Conservation (phyloP, 2,888 invertebrate genomes). For the Monoplex corrugatus region DNA sequence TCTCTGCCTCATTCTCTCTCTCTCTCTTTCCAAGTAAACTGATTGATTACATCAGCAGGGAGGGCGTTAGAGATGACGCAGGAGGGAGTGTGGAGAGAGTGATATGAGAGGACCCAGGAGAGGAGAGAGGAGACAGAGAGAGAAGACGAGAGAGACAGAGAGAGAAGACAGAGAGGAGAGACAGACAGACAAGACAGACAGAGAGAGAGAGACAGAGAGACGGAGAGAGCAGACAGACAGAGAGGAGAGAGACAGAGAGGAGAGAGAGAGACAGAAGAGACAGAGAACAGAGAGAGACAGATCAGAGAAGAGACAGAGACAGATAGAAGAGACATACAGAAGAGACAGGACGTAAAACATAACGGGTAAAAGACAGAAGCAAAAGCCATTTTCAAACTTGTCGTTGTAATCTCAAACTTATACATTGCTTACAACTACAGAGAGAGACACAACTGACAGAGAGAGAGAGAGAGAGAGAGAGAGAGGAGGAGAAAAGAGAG, state of each 20-base stretch:
- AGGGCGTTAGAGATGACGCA: not conserved
- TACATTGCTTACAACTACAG: not conserved
- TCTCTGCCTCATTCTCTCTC: not conserved
- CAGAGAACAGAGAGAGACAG: too few species aligned
- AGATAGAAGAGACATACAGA: too few species aligned
- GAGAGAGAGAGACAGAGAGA: too few species aligned
- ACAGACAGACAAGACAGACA: too few species aligned
- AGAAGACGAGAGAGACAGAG: not conserved
- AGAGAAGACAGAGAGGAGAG: constrained; percentile 15
- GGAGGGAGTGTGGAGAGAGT: constrained; percentile 12
- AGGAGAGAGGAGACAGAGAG: constrained; percentile 1
- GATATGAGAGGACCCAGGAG: too few species aligned
- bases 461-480: not conserved
- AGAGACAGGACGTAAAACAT: too few species aligned
- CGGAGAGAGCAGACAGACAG: too few species aligned
- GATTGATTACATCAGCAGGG: not conserved
- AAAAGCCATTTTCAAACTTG: not conserved
- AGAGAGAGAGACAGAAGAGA: too few species aligned
- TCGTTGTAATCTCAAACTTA: not conserved
- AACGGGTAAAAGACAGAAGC: not conserved
- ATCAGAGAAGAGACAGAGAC: too few species aligned
- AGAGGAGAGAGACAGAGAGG: too few species aligned
- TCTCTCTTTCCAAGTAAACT: not conserved
- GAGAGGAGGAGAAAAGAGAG: not conserved
- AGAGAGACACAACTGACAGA: not conserved